Base-by-base conservation (phyloP, 53 echinoderm and acorn worm genomes). In the Zoroaster sp. region DNA sequence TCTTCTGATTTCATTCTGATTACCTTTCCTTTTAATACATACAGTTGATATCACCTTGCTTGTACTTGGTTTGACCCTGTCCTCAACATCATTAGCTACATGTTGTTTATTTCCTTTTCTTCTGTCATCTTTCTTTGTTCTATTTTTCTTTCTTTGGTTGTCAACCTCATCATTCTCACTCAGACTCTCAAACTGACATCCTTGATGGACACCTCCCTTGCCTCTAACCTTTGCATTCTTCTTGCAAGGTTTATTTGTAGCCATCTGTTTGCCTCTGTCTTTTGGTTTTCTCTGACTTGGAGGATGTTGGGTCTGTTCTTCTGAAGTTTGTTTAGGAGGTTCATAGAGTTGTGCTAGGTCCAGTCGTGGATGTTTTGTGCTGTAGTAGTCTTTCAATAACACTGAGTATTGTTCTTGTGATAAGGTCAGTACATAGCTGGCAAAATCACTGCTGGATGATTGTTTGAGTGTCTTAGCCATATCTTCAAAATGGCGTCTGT, bases 401-500 rank as follows among this genome's bases (percentile, higher is more conserved):
- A 42, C 32, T 17, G 68, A 41, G 25, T 88, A 89, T 10, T 49
- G 86, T 45, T 86, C 94, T 30, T 85, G 76, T 32, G 92, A 59
- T 17, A 83, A 69, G 14, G 68, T 35, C 35, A 86, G 75, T 55
- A 96, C 75, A 40, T 90, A 75, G 37, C 38, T 80, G 15, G 94
- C 94, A 12, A 96, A 82, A n/a, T 88, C 76, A 35, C 73, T 46
- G 8, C 66, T 33, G 5, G 87, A 88, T 7, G 66, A 20, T 30
- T 93, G 74, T 20, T 71, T 87, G 18, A 94, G 70, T 17, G 69
- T 33, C 34, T 86, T 86, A 8, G 93, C 87, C 94, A 96, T 92
- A n/a, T 91, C 93, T 59, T 79, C 46, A 59, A 94, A 92, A 59
- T 96, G 96, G 65, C 79, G 63, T 49, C 96, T 96, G 91, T n/a